Conservation (phyloP, 2,797 vertebrate species). For the Gouania willdenowi region DNA sequence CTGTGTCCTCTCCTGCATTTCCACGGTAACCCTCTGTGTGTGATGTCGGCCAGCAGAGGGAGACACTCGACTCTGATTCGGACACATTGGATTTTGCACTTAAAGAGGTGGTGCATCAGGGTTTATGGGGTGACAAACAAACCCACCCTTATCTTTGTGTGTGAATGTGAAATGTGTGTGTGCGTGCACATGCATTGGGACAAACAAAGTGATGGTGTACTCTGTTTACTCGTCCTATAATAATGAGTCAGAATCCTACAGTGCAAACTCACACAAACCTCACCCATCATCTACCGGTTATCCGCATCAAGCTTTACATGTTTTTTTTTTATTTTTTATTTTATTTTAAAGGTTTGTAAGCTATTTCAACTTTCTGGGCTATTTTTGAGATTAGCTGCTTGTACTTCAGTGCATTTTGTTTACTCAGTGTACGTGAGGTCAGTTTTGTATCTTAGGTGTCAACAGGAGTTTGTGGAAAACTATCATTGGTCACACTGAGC, state of each 20-base stretch:
- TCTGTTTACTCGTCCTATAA: constrained; percentile 15
- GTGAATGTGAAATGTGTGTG: background rate
- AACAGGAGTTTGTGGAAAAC: background rate
- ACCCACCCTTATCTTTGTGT: constrained; percentile 1
- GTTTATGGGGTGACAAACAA: constrained; percentile 36
- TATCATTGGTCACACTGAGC: constrained; percentile 24
- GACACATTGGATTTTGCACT: constrained; percentile 56
- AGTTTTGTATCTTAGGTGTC: background rate
- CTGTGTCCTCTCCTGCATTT: constrained; percentile 14
- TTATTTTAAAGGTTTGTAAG: too few species aligned
- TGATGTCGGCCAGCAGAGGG: constrained; percentile 11
- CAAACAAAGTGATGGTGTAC: constrained; percentile 32
- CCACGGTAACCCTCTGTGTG: constrained; percentile 16
- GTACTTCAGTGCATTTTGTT: constrained; percentile 14
- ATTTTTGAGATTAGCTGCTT: constrained; percentile 16
- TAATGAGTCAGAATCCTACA: constrained; percentile 17
- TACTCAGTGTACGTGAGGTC: constrained; percentile 9
- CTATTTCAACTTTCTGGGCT: background rate
- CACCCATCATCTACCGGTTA: constrained; percentile 15
- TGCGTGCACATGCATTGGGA: constrained; percentile 2
- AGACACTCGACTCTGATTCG: constrained; percentile 15
- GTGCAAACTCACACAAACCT: constrained; percentile 11
- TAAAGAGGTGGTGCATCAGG: constrained; percentile 56
- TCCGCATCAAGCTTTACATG: constrained; percentile 14
- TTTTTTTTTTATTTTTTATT: background rate